Base-by-base conservation (phyloP, 1,140 invertebrate species). In the Portunus trituberculatus region DNA sequence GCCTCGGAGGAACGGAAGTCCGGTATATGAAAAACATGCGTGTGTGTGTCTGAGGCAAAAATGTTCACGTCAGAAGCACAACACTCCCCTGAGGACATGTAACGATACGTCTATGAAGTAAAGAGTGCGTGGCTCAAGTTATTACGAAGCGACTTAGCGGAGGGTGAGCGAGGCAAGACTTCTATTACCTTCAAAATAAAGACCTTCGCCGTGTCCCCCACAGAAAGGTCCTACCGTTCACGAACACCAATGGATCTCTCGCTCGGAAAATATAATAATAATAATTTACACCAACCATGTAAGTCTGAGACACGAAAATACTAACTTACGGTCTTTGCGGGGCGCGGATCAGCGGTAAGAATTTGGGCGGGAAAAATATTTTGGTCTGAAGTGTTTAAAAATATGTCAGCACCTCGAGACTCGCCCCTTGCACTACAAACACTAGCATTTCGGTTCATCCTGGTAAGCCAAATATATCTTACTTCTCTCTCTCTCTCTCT, bases 401-500 rank as follows among this genome's bases (percentile, higher is more conserved):
- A 76, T n/a, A 76, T n/a, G 67, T 76, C 67, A 76, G n/a, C 25
- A n/a, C n/a, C n/a, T 39, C 6, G 39, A 39, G 39, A 39, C 39
- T 39, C 20, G 67, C 67, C 20, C 20, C 3, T 7, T 76, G 4
- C 67, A n/a, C 67, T n/a, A 76, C 67, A 76, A 76, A 76, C 25
- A 76, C 67, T 76, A n/a, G 67, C n/a, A 25, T n/a, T n/a, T 76
- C n/a, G 67, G 67, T 76, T 76, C 67, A 76, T 25, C 67, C n/a
- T 25, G 20, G 67, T n/a, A n/a, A 76, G 67, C 67, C n/a, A n/a
- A 76, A 76, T 76, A 76, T 76, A 76, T 76, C 67, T n/a, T 76
- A 76, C 16, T 59, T 76, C 67, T 76, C 59, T 76, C 59, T 76
- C 67, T 76, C 67, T 76, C 67, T 76, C 67, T 76, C 67, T 76